Base-by-base conservation (phyloP, 2,888 invertebrate genomes). In the Brassicogethes aeneus region DNA sequence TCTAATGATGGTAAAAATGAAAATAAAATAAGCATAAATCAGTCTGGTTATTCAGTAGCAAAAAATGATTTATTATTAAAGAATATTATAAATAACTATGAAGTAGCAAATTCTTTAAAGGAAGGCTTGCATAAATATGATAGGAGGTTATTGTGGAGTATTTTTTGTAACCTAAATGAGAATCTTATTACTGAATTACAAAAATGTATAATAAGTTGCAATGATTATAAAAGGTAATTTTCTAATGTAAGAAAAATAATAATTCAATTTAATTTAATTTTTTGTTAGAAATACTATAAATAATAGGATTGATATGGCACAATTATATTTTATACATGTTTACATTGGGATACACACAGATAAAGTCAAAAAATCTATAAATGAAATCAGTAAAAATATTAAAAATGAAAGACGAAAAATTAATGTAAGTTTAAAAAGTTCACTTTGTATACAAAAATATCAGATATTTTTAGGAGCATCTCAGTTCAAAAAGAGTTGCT, bases 281-380 rank as follows among this genome's bases (percentile, higher is more conserved):
- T 5, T 23, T n/a, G n/a, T n/a, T n/a, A n/a, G n/a, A n/a, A n/a
- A n/a, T n/a, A n/a, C n/a, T n/a, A n/a, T n/a, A n/a, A n/a, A n/a
- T n/a, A n/a, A n/a, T n/a, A n/a, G n/a, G n/a, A n/a, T 45, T 16
- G 53, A 54, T 39, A 37, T 52, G 10, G 39, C 46, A 15, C 44
- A 42, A 17, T 45, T 56, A 7, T 46, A 48, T 29, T 48, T 49
- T 17, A 37, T 51, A 14, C 53, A 56, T 37, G 39, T 52, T 17
- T 46, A 48, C 37, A 50, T 32, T 10, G 32, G 14, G 12, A 32
- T 8, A 12, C 45, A 50, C 34, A 48, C 45, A 17, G 16, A 51
- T 5, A 50, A 53, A 34, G 41, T 45, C 33, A 46, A 45, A 42
- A 35, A 36, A 12, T 16, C 44, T 17, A 29, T 48, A 8, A 51